Evolutionary conservation across 2,113 vertebrate genomes (phyloP).

Genomic region (Scartelaos histophorus): DNA sequence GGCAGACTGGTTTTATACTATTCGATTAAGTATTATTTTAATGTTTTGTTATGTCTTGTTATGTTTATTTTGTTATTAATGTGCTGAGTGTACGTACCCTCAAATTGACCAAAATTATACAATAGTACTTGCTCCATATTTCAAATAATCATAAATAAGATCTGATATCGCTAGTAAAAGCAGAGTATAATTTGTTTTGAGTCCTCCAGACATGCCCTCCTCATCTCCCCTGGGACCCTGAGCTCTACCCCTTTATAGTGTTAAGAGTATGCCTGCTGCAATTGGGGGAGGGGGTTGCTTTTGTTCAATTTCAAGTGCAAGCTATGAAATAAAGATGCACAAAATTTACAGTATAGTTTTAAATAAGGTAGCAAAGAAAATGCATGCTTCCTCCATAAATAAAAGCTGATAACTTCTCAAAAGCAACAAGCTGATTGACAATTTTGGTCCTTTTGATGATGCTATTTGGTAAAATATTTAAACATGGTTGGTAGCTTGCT

Average conservation of each 20-base stretch:
- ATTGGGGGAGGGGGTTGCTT: constrained; percentile 1
- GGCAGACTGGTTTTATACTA: not conserved
- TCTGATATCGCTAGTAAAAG: constrained; percentile 19
- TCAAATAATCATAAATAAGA: not conserved
- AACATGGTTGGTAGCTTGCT: not conserved
- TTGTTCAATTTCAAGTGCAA: constrained; percentile 12
- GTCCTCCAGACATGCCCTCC: constrained; percentile 19
- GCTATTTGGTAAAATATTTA: not conserved
- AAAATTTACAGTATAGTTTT: not conserved
- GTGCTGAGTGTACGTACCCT: too few species aligned
- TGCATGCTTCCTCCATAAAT: not conserved
- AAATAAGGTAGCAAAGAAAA: not conserved
- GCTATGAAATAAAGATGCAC: not conserved
- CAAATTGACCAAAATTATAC: too few species aligned
- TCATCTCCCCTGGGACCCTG: constrained; percentile 19
- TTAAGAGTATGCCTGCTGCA: constrained; percentile 28
- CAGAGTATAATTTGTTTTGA: constrained; percentile 5
- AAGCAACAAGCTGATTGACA: not conserved
- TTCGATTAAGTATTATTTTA: not conserved
- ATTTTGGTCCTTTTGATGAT: not conserved
- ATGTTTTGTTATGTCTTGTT: too few species aligned
- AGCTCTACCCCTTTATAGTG: constrained; percentile 18
- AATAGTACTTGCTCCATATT: not conserved
- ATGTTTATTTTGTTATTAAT: too few species aligned
- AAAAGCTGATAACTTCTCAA: not conserved